Conservation (phyloP, 1,140 invertebrate species). For the Aplysia californica region DNA sequence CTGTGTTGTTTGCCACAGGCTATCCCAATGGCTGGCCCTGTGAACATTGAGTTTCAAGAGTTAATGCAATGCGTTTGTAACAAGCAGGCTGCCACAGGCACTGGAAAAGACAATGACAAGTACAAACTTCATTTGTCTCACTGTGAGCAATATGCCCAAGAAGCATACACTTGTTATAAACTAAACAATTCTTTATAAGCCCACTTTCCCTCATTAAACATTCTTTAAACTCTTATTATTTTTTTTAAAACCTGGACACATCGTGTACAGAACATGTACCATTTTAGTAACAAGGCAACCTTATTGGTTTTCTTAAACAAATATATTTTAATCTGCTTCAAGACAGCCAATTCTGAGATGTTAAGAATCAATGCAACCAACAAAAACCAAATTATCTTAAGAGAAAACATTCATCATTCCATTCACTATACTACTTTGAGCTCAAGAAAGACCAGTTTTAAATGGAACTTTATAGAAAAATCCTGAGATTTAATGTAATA, state of each 20-base stretch:
- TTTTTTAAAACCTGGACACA: too few species aligned
- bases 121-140: not conserved
- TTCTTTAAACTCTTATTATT: too few species aligned
- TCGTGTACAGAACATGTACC: too few species aligned
- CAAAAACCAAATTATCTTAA: not conserved
- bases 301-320: too few species aligned
- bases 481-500: not conserved
- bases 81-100: conserved; percentile 48
- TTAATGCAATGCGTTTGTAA: too few species aligned
- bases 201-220: conserved; percentile 37
- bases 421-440: not conserved
- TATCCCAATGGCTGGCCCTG: conserved; percentile 44
- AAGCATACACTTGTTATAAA: not conserved
- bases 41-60: too few species aligned
- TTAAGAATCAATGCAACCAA: not conserved
- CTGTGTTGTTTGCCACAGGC: conserved; percentile 60
- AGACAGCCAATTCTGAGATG: conserved; percentile 40
- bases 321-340: too few species aligned
- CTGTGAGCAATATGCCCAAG: not conserved
- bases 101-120: not conserved
- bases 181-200: conserved; percentile 18
- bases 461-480: not conserved
- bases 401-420: conserved; percentile 24
- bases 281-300: too few species aligned
- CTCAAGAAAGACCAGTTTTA: not conserved